Conservation (phyloP, 2,888 invertebrate species). For the Ganaspis brasiliensis region DNA sequence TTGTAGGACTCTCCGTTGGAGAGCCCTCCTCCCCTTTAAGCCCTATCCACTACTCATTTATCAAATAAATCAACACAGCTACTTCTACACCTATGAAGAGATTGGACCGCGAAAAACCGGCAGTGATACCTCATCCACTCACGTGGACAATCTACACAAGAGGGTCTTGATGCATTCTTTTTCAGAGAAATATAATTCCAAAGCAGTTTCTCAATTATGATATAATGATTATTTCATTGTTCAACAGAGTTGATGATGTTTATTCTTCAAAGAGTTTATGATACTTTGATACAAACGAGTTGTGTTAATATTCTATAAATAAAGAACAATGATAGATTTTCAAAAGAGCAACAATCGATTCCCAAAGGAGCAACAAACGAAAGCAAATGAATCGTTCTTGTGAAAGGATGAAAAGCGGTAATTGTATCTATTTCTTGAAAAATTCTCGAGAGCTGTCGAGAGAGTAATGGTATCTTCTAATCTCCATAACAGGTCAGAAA, state of each 20-base stretch:
- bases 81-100: conserved; percentile 77
- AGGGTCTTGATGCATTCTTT: not conserved
- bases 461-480: conserved; percentile 13
- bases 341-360: no score
- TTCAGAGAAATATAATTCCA: no score
- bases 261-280: no score
- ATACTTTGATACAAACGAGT: no score
- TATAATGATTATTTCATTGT: no score
- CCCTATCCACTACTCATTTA: conserved; percentile 78
- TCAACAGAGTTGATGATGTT: no score
- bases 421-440: not conserved
- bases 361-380: no score
- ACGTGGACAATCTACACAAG: conserved; percentile 15
- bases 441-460: not conserved
- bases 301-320: no score
- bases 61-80: conserved; percentile 79
- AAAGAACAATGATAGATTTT: no score
- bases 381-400: no score
- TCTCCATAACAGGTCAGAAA: conserved; percentile 19
- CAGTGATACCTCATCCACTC: conserved; percentile 5
- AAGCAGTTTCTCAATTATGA: no score
- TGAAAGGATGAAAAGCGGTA: no score
- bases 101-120: conserved; percentile 54
- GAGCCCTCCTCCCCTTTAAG: conserved; percentile 74
- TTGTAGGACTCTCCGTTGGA: conserved; percentile 79